Evolutionary conservation across 2,797 vertebrate genomes (phyloP), one percentile per base, ranked within the genome.

Genomic region (Sebastes elongatus): DNA sequence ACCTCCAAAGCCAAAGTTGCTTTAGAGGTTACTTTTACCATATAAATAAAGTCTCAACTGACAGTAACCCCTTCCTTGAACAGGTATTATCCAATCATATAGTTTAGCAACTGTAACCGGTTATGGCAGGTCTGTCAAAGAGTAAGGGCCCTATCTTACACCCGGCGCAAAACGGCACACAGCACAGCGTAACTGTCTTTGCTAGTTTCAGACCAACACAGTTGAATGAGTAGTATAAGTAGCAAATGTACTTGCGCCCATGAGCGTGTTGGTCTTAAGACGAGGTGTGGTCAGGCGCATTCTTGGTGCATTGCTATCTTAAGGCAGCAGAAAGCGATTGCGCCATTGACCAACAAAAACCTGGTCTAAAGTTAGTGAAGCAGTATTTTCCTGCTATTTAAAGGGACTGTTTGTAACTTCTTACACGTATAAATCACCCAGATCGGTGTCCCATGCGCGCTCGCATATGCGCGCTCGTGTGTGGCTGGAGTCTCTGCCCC

Each of bases 1-100:
- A 74, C 64, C 73, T 73, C 70, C 53, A 75, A 60, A 75, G 42
- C 38, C 30, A 60, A 33, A 52, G 49, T 52, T 52, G 20, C 49
- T n/a, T n/a, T n/a, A 9, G 46, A 52, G 49, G 49, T 52, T 46
- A 52, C 18, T 10, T 74, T 74, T 79, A 11, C 27, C n/a, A 22
- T 14, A 35, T 14, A 25, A 35, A 67, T 27, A 30, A 76, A 71
- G 78, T 42, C 42, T 46, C 52, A 23, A 35, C 7, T 68, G 70
- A 52, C 62, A 61, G 25, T 56, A 60, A 77, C 59, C 49, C 56
- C 11, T 52, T 13, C 18, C 6, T 20, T 57, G 3, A 33, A 46
- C 18, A 52, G 46, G 3, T 1, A 35, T 7, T 55, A 30, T 70
- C 60, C 11, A 22, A 11, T 52, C 33, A 71, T 20, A 66, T 20